These are phyloP conservation scores for Holotrichia oblita DNA, from an alignment of 1,140 invertebrate species.

Conservation along the genomic window DNA sequence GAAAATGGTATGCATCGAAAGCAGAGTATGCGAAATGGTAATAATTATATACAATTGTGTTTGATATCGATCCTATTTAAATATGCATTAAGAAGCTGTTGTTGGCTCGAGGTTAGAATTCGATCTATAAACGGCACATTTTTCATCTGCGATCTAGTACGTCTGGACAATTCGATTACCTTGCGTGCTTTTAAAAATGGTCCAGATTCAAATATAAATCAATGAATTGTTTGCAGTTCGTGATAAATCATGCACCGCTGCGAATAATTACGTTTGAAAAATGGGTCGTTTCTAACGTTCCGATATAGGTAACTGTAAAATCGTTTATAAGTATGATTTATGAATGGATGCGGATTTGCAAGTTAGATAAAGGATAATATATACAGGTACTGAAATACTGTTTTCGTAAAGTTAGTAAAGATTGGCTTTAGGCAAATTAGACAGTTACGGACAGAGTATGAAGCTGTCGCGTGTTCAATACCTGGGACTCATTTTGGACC, in stretches of 20 bases:
- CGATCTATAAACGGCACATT: not conserved
- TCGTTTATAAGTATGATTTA: too few relatives aligned
- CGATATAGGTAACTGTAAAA: too few relatives aligned
- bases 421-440: too few relatives aligned
- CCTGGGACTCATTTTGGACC: too few relatives aligned
- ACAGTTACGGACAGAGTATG: too few relatives aligned
- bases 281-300: not conserved
- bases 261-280: slow-evolving; percentile 3
- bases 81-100: not conserved
- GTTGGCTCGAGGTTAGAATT: not conserved
- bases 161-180: not conserved
- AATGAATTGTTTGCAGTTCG: not conserved
- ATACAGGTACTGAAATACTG: too few relatives aligned
- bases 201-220: not conserved
- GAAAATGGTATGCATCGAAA: not conserved
- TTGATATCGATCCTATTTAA: not conserved
- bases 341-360: too few relatives aligned
- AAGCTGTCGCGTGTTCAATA: too few relatives aligned
- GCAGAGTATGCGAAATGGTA: not conserved
- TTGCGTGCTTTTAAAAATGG: not conserved
- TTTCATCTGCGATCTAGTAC: too few relatives aligned
- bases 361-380: too few relatives aligned
- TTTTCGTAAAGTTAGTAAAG: too few relatives aligned
- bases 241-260: not conserved
- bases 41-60: slow-evolving; percentile 23